Percentiles rank a stretch among this genome's conserved stretches.
phyloP scores from a whole-genome alignment of 2,797 vertebrate species.

The Spea hammondii region DNA sequence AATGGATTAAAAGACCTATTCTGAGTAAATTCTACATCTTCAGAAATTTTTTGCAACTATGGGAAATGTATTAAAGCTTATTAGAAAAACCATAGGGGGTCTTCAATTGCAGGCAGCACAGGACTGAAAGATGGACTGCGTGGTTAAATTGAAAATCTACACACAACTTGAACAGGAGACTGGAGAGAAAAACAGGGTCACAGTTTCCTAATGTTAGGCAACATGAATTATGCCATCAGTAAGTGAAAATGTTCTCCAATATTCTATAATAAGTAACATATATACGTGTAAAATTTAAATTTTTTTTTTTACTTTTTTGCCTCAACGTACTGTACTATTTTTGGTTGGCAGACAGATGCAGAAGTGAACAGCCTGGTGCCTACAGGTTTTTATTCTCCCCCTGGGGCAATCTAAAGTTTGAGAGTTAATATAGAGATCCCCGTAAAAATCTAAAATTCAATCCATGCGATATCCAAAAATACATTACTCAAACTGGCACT shows the following conservation, averaged over 20 bases:
- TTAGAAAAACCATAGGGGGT: constrained; percentile 29
- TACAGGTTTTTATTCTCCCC: background rate
- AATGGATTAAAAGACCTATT: constrained; percentile 23
- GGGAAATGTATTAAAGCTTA: constrained; percentile 42
- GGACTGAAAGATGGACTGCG: constrained; percentile 36
- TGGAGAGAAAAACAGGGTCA: constrained; percentile 13
- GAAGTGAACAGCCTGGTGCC: background rate
- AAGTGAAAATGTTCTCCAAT: background rate
- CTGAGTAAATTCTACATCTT: background rate
- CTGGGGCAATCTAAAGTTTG: constrained; percentile 2
- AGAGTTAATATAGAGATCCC: background rate
- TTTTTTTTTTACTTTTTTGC: background rate
- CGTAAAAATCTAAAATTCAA: too few species aligned
- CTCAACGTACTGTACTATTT: background rate
- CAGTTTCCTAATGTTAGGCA: constrained; percentile 12
- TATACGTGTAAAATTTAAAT: background rate
- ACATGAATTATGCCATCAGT: background rate
- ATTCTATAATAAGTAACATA: background rate
- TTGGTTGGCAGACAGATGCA: background rate
- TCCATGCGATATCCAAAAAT: too few species aligned
- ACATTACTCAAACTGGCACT: background rate
- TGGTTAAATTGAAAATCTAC: constrained; percentile 27
- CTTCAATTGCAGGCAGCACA: constrained; percentile 24
- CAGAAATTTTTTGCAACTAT: constrained; percentile 24
- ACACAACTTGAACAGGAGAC: background rate